Base-by-base conservation (phyloP, 2,797 vertebrate species). In the Tinamus major region DNA sequence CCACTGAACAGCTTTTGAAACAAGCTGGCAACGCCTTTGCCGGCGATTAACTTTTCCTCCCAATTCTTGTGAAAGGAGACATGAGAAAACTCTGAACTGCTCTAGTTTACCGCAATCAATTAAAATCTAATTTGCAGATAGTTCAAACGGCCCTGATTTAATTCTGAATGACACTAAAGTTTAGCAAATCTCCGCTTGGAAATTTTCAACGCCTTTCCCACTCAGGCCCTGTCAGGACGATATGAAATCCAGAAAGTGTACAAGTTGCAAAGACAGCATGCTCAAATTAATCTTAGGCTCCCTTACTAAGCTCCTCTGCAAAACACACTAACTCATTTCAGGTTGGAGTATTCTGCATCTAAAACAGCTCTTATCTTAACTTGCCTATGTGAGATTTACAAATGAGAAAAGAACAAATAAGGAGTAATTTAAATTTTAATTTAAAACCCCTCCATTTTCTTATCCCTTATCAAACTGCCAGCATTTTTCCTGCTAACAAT, bases 401-500 rank as follows among this genome's bases (percentile, higher is more conserved):
- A 98, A 97, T 75, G 96, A 95, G 96, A 97, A 93, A 93, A 97
- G 96, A 97, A 97, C 97, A 98, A 98, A 98, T 96, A 97, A 95
- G 81, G 89, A 97, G 95, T 98, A 96, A 98, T 98, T 98, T 98
- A 98, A 98, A 98, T 98, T 98, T 98, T 97, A 98, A 98, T 98
- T 98, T 98, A 97, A 98, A 97, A 68, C 85, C 95, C 89, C 62
- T 97, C 96, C 95, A 96, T 98, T 98, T 98, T 98, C 97, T 98
- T 97, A 97, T 97, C 97, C 97, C 97, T 97, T 97, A 98, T 98
- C 98, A 98, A 98, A 97, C 97, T 97, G 97, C 97, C 98, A 97
- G 95, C 97, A 96, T 97, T 98, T 97, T 97, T 90, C 95, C 93
- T 91, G 81, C 96, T 97, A 96, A 98, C 98, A 98, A 98, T 97